These are phyloP conservation scores for Scaptomyza polygonia DNA, from an alignment of 2,888 invertebrate species.

Conservation along the genomic window DNA sequence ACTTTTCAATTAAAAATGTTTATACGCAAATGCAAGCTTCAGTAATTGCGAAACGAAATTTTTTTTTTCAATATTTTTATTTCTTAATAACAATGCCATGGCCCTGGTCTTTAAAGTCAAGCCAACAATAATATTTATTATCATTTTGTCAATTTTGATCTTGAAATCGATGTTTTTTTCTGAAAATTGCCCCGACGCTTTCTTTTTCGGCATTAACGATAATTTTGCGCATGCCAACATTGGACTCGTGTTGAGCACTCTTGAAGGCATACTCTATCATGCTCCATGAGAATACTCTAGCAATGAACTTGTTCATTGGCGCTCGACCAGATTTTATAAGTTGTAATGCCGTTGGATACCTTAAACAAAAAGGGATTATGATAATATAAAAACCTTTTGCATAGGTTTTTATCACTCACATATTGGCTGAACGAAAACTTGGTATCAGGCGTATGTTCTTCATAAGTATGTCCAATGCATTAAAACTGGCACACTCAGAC, in stretches of 20 bases:
- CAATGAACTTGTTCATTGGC: constrained; percentile 68
- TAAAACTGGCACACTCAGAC: constrained; percentile 78
- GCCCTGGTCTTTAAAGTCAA: constrained; percentile 6
- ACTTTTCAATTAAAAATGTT: constrained; percentile 59
- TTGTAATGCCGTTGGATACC: constrained; percentile 78
- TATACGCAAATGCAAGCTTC: constrained; percentile 33
- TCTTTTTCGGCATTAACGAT: constrained; percentile 60
- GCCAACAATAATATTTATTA: constrained; percentile 16
- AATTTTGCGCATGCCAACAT: constrained; percentile 71
- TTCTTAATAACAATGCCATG: constrained; percentile 14
- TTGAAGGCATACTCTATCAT: constrained; percentile 67
- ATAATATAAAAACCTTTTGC: neutral
- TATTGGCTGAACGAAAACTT: constrained; percentile 80
- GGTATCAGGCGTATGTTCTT: constrained; percentile 78
- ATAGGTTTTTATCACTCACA: constrained; percentile 57
- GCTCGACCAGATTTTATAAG: constrained; percentile 70
- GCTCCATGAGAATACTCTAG: constrained; percentile 54
- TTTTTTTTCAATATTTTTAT: constrained; percentile 7
- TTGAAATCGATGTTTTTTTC: constrained; percentile 5
- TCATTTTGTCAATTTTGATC: constrained; percentile 7
- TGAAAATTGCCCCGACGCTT: constrained; percentile 13
- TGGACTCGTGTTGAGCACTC: constrained; percentile 72
- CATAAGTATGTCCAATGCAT: constrained; percentile 78
- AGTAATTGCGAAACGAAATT: constrained; percentile 41
- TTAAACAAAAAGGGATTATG: constrained; percentile 17